A percentile compares a stretch with the other conserved stretches of the same genome.
These are phyloP conservation scores for Anticlea derivata DNA, from an alignment of 2,888 invertebrate species.

Conservation along the genomic window DNA sequence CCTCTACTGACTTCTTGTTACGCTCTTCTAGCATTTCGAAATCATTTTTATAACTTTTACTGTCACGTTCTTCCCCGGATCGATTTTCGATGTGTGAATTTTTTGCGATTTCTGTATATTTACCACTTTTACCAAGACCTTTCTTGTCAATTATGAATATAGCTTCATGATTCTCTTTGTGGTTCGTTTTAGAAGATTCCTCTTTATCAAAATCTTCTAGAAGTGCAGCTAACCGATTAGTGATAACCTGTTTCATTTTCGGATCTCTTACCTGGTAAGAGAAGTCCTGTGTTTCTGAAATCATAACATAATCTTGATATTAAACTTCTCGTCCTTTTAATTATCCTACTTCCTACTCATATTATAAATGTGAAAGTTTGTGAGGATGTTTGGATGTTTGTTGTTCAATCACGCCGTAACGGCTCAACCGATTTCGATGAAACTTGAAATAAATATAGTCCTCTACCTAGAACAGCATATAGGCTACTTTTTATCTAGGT, in stretches of 20 bases:
- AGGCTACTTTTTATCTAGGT: too few relatives aligned
- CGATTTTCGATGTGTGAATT: neutral
- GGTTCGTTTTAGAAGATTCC: slow-evolving; percentile 31
- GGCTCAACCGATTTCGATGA: too few relatives aligned
- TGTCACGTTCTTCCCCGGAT: neutral
- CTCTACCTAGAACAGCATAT: too few relatives aligned
- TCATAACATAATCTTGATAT: neutral
- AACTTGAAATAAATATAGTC: too few relatives aligned
- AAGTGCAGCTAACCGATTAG: slow-evolving; percentile 52
- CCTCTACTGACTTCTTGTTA: slow-evolving; percentile 4
- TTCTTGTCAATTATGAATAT: too few relatives aligned
- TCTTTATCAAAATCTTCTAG: slow-evolving; percentile 63
- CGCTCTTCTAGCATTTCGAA: slow-evolving; percentile 5
- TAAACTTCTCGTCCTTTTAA: too few relatives aligned
- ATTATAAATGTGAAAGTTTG: too few relatives aligned
- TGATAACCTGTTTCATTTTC: slow-evolving; percentile 57
- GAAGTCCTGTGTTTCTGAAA: slow-evolving; percentile 54
- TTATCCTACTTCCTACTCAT: too few relatives aligned
- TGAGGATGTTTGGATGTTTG: too few relatives aligned
- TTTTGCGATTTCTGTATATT: slow-evolving; percentile 6
- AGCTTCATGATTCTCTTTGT: slow-evolving; percentile 12
- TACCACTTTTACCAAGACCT: slow-evolving; percentile 8
- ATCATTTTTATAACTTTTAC: neutral
- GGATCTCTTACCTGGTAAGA: slow-evolving; percentile 54
- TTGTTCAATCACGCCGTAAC: too few relatives aligned